Evolutionary conservation across 1,140 invertebrate genomes (phyloP), one percentile per base, ranked within the genome.

Genomic region (Melipona quadrifasciata): DNA sequence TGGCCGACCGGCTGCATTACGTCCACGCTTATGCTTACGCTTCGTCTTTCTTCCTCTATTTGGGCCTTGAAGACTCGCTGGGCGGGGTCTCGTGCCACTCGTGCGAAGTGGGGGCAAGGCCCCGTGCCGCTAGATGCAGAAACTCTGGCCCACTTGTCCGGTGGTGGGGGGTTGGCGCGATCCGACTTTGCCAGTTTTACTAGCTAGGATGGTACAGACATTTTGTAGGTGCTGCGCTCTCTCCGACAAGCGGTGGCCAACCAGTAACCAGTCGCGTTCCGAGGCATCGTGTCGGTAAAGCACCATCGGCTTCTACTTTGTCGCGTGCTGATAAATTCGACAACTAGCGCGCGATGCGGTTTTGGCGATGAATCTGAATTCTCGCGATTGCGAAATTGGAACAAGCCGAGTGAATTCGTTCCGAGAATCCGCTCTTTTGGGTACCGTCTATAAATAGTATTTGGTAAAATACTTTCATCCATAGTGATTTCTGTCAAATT

Each of bases 31-130:
- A 87, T 76, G 88, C 79, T 87, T 80, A 72, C 82, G 77, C 39
- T 89, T 88, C 86, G 87, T 92, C 91, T 91, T 91, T 91, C 92
- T 92, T 92, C 90, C 91, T 93, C 92, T 92, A 92, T 93, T 94
- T 90, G 88, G 91, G 92, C 93, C 93, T 93, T 93, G 92, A 92
- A 80, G 90, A 88, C 84, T 88, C 79, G 85, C 75, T 87, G 91
- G 89, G 86, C 88, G 82, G 89, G 88, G 86, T 86, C 84, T 84
- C 81, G 85, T 73, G 82, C 82, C 75, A 80, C 64, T 75, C 84
- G 47, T 47, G 80, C 31, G 27, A 55, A 71, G 75, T 70, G 82
- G 86, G 74, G 83, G 72, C 80, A 87, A 82, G 87, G 83, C 83
- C 70, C 78, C 78, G 68, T 57, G 61, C 67, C 68, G 61, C 57